Percentiles rank a stretch among this genome's conserved stretches.
Evolutionary conservation across 2,888 invertebrate genomes (phyloP).

Genomic region (Microdon myrmicae): DNA sequence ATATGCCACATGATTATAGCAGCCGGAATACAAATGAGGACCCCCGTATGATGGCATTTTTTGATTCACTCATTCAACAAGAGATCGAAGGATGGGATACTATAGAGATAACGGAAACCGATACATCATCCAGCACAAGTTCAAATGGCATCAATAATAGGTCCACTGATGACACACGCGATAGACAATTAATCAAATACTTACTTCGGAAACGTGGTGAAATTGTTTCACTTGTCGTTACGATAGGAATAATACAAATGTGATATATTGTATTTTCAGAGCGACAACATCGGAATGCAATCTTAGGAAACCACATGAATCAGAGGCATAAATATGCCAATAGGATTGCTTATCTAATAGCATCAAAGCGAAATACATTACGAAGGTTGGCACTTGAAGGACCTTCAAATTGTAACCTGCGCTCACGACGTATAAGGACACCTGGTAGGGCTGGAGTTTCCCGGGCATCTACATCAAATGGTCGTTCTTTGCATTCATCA

Average conservation of each 20-base stretch:
- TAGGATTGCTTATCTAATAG: conserved; percentile 78
- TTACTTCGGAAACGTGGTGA: conserved; percentile 42
- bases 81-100: conserved; percentile 85
- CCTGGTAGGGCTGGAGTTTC: conserved; percentile 26
- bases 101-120: conserved; percentile 67
- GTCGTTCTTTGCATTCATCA: conserved; percentile 31
- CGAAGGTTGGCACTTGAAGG: conserved; percentile 73
- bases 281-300: conserved; percentile 66
- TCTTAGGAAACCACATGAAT: conserved; percentile 62
- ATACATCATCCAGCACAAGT: conserved; percentile 54
- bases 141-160: conserved; percentile 57
- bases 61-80: conserved; percentile 90
- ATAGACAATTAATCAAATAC: conserved; percentile 45
- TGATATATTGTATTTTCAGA: conserved; percentile 56
- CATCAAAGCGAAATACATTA: conserved; percentile 76
- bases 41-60: conserved; percentile 96
- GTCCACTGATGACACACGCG: conserved; percentile 61
- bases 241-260: not conserved
- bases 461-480: conserved; percentile 12
- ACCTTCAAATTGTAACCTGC: conserved; percentile 59
- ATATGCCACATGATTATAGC: conserved; percentile 88
- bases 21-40: conserved; percentile 90
- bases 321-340: conserved; percentile 71
- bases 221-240: not conserved
- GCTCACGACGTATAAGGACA: conserved; percentile 54